Evolutionary conservation across 2,113 vertebrate genomes (phyloP), one percentile per base, ranked within the genome.

Genomic region (Lepus timidus): DNA sequence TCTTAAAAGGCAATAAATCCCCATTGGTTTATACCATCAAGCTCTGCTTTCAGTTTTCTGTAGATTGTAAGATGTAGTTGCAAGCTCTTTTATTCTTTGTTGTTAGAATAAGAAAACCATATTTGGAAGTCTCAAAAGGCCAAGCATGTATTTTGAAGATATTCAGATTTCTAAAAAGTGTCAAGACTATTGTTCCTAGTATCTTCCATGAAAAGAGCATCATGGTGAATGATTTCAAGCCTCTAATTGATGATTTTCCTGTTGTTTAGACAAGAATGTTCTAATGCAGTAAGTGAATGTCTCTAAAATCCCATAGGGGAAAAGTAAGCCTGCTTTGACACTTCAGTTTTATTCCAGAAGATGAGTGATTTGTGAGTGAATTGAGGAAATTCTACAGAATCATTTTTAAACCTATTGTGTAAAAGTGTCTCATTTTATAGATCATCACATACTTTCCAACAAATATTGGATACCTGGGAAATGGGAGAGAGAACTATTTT

Each of bases 361-460:
- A 80, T 87, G 64, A 88, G 44, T 85, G 70, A 96, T 90, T 91
- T 95, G 76, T 85, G 85, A 94, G 74, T 85, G 79, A 95, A 94
- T 9, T 95, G 61, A 96, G 70, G 58, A 65, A 85, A 91, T 80
- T 55, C 36, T 88, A 81, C 62, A 88, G 14, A 97, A 90, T 84
- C 12, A 84, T 68, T 88, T 86, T 68, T 33, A 52, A 92, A 78
- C 17, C 51, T 52, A 25, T 86, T 97, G 64, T 95, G 58, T 68
- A 91, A 92, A 95, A 94, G 84, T 74, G 33, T 83, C 74, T 89
- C 52, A 85, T 91, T 95, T 27, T 81, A 10, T 67, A 75, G 36
- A 94, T 88, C 14, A 79, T 80, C n/a, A 81, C 80, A 84, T 65
- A 88, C 5, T 19, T 93, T 79, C n/a, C 88, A 89, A 62, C 33